Evolutionary conservation across 2,797 vertebrate species (phyloP).

Genomic region (Notolabrus celidotus): DNA sequence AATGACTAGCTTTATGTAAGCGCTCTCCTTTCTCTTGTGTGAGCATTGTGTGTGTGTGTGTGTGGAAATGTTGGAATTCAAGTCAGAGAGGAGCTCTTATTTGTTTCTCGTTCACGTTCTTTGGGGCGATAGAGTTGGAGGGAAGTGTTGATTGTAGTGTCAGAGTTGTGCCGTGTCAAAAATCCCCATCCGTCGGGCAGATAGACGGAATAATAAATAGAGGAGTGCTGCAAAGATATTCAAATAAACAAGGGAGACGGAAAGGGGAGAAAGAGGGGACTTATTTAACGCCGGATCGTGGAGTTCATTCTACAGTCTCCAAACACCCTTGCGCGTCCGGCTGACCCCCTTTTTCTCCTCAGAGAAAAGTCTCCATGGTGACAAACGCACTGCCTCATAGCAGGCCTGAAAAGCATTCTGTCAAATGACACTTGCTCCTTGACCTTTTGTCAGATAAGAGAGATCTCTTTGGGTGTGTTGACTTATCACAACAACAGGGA

Average conservation of each 20-base stretch:
- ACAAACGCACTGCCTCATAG: conserved; percentile 31
- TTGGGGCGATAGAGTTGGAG: conserved; percentile 15
- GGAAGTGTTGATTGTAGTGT: conserved; percentile 54
- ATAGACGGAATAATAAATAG: conserved; percentile 51
- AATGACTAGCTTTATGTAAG: background rate
- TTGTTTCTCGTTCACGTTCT: conserved; percentile 40
- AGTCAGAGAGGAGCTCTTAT: conserved; percentile 17
- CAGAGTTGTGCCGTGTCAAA: conserved; percentile 53
- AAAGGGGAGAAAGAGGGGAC: background rate
- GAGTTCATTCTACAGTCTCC: conserved; percentile 24
- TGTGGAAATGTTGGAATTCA: conserved; percentile 24
- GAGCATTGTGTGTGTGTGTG: background rate
- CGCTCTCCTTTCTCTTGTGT: too few relatives aligned
- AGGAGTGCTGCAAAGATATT: conserved; percentile 11
- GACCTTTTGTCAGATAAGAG: conserved; percentile 61
- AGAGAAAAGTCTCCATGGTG: conserved; percentile 69
- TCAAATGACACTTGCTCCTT: conserved; percentile 72
- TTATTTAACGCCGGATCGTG: conserved; percentile 18
- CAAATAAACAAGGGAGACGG: conserved; percentile 6
- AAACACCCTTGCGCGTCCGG: conserved; percentile 8
- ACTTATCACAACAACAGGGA: conserved; percentile 66
- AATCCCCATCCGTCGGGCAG: conserved; percentile 17
- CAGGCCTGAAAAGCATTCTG: conserved; percentile 59
- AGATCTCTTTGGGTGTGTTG: conserved; percentile 56
- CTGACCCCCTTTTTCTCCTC: conserved; percentile 8